phyloP scores from a whole-genome alignment of 2,113 vertebrate species.

The Rhadina sibilatrix region DNA sequence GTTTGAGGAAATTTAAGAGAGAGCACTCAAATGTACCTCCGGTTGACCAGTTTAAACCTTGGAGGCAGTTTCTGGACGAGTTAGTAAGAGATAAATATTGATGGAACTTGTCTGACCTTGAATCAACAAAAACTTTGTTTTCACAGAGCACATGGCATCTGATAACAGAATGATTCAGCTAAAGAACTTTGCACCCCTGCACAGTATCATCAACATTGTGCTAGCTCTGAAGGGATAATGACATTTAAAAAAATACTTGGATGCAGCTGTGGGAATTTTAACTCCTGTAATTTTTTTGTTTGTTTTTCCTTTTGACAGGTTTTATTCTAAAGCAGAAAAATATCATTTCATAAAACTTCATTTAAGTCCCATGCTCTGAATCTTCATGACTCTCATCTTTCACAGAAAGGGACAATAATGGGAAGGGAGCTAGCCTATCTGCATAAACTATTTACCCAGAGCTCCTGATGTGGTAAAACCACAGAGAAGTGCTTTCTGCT shows the following conservation, averaged over 20 bases:
- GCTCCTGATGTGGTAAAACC: not conserved
- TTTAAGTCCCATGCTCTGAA: not conserved
- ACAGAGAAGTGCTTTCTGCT: not conserved
- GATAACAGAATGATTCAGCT: not conserved
- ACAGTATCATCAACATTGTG: not conserved
- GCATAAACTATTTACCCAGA: constrained; percentile 12
- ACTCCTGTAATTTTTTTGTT: not conserved
- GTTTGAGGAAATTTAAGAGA: not conserved
- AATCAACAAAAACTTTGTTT: constrained; percentile 28
- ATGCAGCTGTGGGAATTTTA: not conserved
- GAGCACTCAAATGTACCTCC: not conserved
- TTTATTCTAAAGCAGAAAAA: constrained; percentile 41
- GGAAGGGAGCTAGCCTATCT: not conserved
- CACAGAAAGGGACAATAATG: not conserved
- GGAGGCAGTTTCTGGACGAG: not conserved
- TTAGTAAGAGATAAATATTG: not conserved
- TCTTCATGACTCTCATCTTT: not conserved
- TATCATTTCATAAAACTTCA: not conserved
- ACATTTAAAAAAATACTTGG: not conserved
- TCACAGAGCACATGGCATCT: not conserved
- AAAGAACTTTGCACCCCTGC: not conserved
- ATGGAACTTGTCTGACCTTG: not conserved
- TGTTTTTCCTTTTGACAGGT: not conserved
- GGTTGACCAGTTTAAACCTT: not conserved
- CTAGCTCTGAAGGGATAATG: not conserved